phyloP scores from a whole-genome alignment of 2,797 vertebrate genomes.

The Sebastes taczanowskii region DNA sequence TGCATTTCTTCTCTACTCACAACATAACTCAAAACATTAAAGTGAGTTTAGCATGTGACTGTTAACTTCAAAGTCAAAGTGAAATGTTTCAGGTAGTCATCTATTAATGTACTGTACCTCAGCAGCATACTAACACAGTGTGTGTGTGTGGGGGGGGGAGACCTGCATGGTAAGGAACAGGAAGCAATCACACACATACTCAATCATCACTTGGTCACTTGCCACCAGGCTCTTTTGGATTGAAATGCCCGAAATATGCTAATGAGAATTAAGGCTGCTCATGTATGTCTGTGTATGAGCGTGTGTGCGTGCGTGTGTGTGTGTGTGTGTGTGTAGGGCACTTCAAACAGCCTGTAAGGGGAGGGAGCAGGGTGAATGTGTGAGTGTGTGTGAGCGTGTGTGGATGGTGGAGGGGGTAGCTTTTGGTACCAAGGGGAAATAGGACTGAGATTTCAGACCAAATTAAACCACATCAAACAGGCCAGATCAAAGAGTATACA shows the following conservation, averaged over 20 bases:
- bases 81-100: not conserved
- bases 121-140: not conserved
- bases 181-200: not conserved
- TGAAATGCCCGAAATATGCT: conserved; percentile 67
- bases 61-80: not conserved
- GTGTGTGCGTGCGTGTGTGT: conserved; percentile 19
- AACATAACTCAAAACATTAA: too few relatives aligned
- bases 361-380: conserved; percentile 6
- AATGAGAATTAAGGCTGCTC: conserved; percentile 43
- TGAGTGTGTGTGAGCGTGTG: not conserved
- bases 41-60: not conserved
- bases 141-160: not conserved
- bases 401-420: conserved; percentile 21
- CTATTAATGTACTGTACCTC: not conserved
- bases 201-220: conserved; percentile 49
- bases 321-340: conserved; percentile 40
- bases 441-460: conserved; percentile 75
- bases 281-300: not conserved
- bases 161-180: conserved; percentile 26
- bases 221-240: conserved; percentile 41
- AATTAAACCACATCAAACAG: conserved; percentile 82
- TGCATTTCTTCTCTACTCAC: not conserved
- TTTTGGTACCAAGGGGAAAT: conserved; percentile 69
- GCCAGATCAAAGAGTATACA: conserved; percentile 73
- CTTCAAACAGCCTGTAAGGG: conserved; percentile 68